phyloP scores from a whole-genome alignment of 2,888 invertebrate genomes.

The Electrophaes corylata region DNA sequence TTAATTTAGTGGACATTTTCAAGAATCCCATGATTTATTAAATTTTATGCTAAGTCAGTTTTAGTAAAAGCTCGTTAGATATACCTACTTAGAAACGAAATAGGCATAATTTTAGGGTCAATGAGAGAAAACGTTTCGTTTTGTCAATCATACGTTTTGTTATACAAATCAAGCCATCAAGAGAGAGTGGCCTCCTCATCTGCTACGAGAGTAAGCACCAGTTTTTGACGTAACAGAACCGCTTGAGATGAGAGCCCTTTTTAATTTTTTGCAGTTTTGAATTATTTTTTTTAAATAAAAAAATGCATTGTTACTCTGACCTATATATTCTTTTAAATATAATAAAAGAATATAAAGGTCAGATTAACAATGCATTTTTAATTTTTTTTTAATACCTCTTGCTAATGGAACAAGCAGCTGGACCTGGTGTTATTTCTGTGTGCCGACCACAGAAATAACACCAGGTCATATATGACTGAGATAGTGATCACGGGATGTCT shows the following conservation, averaged over 20 bases:
- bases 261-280: too few relatives aligned
- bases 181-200: conserved; percentile 5
- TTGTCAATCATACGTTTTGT: conserved; percentile 24
- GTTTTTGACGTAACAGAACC: background rate
- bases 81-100: conserved; percentile 14
- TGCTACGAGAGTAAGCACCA: background rate
- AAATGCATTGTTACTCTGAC: too few relatives aligned
- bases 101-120: conserved; percentile 10
- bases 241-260: background rate
- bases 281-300: too few relatives aligned
- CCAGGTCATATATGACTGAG: too few relatives aligned
- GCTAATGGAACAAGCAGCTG: too few relatives aligned
- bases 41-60: conserved; percentile 8
- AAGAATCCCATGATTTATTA: conserved; percentile 15
- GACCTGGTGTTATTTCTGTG: too few relatives aligned
- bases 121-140: conserved; percentile 24
- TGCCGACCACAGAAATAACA: too few relatives aligned
- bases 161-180: conserved; percentile 10
- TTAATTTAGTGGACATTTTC: conserved; percentile 13
- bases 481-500: too few relatives aligned
- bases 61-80: conserved; percentile 8
- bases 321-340: too few relatives aligned
- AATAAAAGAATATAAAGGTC: too few relatives aligned
- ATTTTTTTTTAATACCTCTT: too few relatives aligned
- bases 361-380: too few relatives aligned